Evolutionary conservation across 2,888 invertebrate species (phyloP).

Genomic region (Bugulina stolonifera): DNA sequence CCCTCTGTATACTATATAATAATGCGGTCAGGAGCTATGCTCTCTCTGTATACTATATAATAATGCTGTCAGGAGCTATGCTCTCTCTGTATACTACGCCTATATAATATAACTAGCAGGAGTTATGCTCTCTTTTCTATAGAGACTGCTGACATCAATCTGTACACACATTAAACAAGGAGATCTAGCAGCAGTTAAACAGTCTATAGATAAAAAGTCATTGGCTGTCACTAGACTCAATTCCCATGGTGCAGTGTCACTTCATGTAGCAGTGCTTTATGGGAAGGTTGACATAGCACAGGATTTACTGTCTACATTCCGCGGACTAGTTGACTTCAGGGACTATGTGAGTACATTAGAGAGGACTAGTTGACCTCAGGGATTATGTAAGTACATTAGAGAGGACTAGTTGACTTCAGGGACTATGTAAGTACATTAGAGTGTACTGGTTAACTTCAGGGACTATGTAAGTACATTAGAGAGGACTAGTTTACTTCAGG

Average conservation of each 20-base stretch:
- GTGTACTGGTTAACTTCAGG: not conserved
- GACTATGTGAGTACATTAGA: conserved; percentile 19
- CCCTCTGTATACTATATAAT: too few species aligned
- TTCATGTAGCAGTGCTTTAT: conserved; percentile 27
- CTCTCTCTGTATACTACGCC: too few species aligned
- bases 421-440: conserved; percentile 20
- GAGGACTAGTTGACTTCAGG: not conserved
- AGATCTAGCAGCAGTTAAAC: not conserved
- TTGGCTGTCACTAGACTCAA: not conserved
- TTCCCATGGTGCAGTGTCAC: conserved; percentile 6
- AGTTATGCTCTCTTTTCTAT: too few species aligned
- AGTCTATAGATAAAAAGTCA: not conserved
- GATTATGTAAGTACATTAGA: too few species aligned
- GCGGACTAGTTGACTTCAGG: not conserved
- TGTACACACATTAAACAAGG: not conserved
- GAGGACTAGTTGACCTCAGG: not conserved
- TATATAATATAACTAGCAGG: too few species aligned
- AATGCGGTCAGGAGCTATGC: too few species aligned
- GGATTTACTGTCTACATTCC: conserved; percentile 23
- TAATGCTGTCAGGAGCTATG: too few species aligned
- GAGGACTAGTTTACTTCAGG: not conserved
- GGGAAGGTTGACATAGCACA: not conserved
- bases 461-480: too few species aligned
- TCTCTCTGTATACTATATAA: too few species aligned
- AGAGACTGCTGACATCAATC: too few species aligned